Evolutionary conservation across 2,113 vertebrate species (phyloP).

Genomic region (Numida meleagris): DNA sequence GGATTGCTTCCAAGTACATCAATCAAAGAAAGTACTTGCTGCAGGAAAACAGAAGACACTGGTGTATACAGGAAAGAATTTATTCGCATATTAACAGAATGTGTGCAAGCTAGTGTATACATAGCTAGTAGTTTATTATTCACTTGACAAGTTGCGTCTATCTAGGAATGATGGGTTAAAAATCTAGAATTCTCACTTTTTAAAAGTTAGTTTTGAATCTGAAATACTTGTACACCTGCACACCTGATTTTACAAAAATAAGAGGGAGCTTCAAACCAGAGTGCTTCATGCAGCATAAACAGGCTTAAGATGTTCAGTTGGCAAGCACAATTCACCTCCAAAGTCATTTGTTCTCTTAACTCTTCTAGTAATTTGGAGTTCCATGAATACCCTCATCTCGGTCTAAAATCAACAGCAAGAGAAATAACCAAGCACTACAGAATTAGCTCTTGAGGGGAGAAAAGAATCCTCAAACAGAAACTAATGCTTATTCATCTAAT

Average conservation of each 20-base stretch:
- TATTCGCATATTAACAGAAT: constrained; percentile 34
- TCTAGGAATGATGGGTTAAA: neutral
- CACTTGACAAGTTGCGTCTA: neutral
- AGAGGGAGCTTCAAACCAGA: neutral
- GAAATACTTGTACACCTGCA: neutral
- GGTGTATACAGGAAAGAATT: constrained; percentile 38
- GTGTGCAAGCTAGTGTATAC: neutral
- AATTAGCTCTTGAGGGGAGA: neutral
- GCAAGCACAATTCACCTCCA: neutral
- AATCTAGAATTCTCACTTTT: neutral
- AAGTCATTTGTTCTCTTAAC: neutral
- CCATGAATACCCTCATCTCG: neutral
- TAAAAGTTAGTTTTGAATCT: neutral
- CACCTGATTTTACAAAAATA: neutral
- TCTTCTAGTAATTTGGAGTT: neutral
- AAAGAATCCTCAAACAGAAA: neutral
- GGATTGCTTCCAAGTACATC: constrained; percentile 67
- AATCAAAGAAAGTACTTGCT: constrained; percentile 69
- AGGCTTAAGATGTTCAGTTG: neutral
- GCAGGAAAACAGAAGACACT: constrained; percentile 68
- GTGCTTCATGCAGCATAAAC: neutral
- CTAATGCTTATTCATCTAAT: neutral
- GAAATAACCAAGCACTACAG: neutral
- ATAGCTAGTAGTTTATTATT: constrained; percentile 6
- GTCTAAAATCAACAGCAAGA: neutral